Conservation (phyloP, 2,888 invertebrate genomes). For the Geotrupes spiniger region DNA sequence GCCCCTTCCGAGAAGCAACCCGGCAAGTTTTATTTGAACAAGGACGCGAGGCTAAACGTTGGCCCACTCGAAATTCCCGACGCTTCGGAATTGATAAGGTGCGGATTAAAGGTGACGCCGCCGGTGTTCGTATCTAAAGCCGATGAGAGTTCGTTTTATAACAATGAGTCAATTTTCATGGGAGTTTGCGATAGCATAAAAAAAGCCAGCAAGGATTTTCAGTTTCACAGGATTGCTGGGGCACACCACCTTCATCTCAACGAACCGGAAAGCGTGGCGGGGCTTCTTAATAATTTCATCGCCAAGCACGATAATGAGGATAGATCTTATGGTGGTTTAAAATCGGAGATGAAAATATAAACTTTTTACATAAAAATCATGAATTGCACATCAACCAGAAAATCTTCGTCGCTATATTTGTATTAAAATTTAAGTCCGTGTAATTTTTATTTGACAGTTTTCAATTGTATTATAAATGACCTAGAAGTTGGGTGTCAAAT, state of each 20-base stretch:
- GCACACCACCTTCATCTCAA: constrained; percentile 16
- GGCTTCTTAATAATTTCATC: constrained; percentile 41
- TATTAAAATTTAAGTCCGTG: too few species aligned
- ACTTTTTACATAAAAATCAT: too few species aligned
- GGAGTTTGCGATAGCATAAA: constrained; percentile 57
- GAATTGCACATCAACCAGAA: too few species aligned
- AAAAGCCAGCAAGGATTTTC: constrained; percentile 54
- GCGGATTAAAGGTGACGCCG: constrained; percentile 57
- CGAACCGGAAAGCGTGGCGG: constrained; percentile 6
- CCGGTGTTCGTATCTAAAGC: constrained; percentile 65
- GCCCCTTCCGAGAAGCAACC: constrained; percentile 54
- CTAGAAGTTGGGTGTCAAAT: too few species aligned
- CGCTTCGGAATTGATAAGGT: constrained; percentile 55
- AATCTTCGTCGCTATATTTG: too few species aligned
- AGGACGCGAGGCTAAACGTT: constrained; percentile 62
- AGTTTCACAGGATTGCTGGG: constrained; percentile 38
- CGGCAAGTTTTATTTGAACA: constrained; percentile 57
- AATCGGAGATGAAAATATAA: constrained; percentile 23
- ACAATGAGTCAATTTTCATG: constrained; percentile 42
- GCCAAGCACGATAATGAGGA: constrained; percentile 29
- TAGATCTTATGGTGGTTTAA: constrained; percentile 28
- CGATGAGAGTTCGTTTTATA: constrained; percentile 17
- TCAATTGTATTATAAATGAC: too few species aligned
- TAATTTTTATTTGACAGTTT: too few species aligned
- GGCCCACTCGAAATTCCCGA: constrained; percentile 53